These are phyloP conservation scores for Typhlichthys subterraneus DNA, from an alignment of 2,797 vertebrate genomes.

Conservation along the genomic window DNA sequence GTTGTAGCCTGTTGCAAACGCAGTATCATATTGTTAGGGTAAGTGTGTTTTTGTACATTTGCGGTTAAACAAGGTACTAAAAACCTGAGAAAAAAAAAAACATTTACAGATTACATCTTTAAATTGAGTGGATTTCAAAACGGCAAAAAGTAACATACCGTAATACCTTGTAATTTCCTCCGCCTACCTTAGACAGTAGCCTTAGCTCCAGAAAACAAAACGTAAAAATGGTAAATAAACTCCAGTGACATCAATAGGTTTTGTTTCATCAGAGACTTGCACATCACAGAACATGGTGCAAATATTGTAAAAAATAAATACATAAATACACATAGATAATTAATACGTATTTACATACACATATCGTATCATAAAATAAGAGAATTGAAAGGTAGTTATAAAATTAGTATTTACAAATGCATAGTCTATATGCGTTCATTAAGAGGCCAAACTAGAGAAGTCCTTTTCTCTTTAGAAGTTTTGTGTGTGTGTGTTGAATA, in stretches of 20 bases:
- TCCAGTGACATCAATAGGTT: slow-evolving; percentile 73
- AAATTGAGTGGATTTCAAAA: slow-evolving; percentile 56
- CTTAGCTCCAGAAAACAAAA: slow-evolving; percentile 29
- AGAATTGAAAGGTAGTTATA: slow-evolving; percentile 80
- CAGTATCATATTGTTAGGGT: slow-evolving; percentile 32
- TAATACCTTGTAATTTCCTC: slow-evolving; percentile 59
- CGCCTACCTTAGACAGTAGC: slow-evolving; percentile 15
- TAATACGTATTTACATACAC: slow-evolving; percentile 73
- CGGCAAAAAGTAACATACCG: slow-evolving; percentile 57
- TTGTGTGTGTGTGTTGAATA: slow-evolving; percentile 38
- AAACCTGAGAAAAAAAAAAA: slow-evolving; percentile 53
- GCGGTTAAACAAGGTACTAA: slow-evolving; percentile 42
- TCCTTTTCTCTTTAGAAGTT: slow-evolving; percentile 37
- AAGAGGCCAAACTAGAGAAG: slow-evolving; percentile 57
- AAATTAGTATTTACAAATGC: slow-evolving; percentile 81
- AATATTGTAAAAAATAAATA: slow-evolving; percentile 82
- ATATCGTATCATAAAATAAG: slow-evolving; percentile 81
- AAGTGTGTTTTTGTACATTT: slow-evolving; percentile 36
- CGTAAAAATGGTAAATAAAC: slow-evolving; percentile 47
- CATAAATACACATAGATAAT: slow-evolving; percentile 81
- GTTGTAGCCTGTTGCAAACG: slow-evolving; percentile 43
- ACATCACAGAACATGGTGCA: slow-evolving; percentile 73
- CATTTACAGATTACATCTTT: slow-evolving; percentile 78
- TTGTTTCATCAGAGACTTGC: slow-evolving; percentile 62
- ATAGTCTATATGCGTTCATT: slow-evolving; percentile 76